Evolutionary conservation across 2,888 invertebrate species (phyloP).

Genomic region (Drosophila barbarae): DNA sequence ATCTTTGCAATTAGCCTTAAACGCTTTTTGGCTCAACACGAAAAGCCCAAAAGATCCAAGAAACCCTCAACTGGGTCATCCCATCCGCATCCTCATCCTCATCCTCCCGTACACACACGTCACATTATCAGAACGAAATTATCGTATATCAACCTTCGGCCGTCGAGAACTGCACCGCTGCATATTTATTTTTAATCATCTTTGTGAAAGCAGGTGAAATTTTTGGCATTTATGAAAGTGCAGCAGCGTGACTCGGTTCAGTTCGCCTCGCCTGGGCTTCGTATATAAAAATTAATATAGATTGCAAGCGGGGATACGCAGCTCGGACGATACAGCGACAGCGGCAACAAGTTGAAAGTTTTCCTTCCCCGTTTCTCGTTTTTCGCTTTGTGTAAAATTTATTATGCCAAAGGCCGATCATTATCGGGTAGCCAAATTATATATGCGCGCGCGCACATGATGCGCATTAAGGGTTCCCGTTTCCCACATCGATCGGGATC

Average conservation of each 20-base stretch:
- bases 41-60: conserved; percentile 10
- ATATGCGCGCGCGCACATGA: conserved; percentile 76
- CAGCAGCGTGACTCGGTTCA: conserved; percentile 64
- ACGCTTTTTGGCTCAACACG: conserved; percentile 72
- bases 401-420: conserved; percentile 77
- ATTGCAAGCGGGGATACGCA: conserved; percentile 70
- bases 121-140: conserved; percentile 76
- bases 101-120: conserved; percentile 49
- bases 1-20: conserved; percentile 77
- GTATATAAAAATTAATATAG: conserved; percentile 76
- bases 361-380: conserved; percentile 33
- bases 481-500: conserved; percentile 36
- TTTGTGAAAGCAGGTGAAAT: conserved; percentile 78
- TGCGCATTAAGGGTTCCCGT: conserved; percentile 70
- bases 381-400: conserved; percentile 60
- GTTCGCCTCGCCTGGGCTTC: conserved; percentile 27
- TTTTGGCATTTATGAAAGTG: conserved; percentile 76
- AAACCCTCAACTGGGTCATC: conserved; percentile 57
- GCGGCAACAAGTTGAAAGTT: conserved; percentile 56
- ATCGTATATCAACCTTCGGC: conserved; percentile 70
- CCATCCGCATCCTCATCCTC: conserved; percentile 26
- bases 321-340: conserved; percentile 9
- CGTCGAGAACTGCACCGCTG: conserved; percentile 57
- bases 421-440: conserved; percentile 77
- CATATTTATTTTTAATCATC: conserved; percentile 76